phyloP scores from a whole-genome alignment of 2,888 invertebrate species.

The Erebia ligea region DNA sequence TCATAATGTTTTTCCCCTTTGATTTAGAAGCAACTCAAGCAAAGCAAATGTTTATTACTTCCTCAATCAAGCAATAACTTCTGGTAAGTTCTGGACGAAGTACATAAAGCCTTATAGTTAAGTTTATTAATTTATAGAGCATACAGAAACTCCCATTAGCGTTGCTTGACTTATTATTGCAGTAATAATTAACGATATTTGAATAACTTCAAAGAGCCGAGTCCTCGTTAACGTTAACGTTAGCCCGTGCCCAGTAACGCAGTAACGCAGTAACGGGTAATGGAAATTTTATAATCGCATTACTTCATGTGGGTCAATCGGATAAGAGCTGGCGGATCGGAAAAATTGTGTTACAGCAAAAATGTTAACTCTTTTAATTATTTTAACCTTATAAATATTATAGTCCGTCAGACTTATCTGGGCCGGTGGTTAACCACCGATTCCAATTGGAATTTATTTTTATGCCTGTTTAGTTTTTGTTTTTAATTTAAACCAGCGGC shows the following conservation, averaged over 20 bases:
- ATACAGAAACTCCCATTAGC: not conserved
- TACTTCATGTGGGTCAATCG: slow-evolving; percentile 10
- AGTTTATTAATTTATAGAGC: not conserved
- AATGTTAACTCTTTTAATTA: not conserved
- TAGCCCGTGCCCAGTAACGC: not conserved
- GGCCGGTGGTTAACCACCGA: no score
- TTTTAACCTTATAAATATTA: not conserved
- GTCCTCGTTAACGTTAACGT: slow-evolving; percentile 4
- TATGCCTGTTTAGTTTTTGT: no score
- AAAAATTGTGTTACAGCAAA: not conserved
- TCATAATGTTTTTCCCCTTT: no score
- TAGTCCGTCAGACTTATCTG: no score
- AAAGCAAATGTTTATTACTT: no score
- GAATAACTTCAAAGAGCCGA: not conserved
- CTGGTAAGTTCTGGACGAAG: no score
- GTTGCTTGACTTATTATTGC: not conserved
- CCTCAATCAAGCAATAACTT: no score
- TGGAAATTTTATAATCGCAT: slow-evolving; percentile 18
- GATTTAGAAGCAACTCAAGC: no score
- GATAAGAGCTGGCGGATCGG: not conserved
- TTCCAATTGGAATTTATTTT: no score
- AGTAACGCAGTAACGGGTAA: slow-evolving; percentile 11
- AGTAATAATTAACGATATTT: not conserved
- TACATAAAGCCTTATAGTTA: no score
- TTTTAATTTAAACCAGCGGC: not conserved